Evolutionary conservation across 2,797 vertebrate species (phyloP).

Genomic region (Aratinga solstitialis): DNA sequence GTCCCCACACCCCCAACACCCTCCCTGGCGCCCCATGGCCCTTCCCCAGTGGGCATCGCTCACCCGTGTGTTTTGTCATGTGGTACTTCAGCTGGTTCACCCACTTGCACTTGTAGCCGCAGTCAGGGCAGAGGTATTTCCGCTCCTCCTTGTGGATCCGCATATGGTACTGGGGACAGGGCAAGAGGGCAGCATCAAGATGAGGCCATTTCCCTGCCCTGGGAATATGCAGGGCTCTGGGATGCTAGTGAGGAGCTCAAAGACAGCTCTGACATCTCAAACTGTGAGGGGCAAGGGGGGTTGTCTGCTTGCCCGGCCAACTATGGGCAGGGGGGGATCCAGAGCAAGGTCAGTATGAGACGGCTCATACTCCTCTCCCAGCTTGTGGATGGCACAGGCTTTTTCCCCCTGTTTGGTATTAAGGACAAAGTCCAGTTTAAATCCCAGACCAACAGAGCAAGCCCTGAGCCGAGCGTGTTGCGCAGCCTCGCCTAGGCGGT

Average conservation of each 20-base stretch:
- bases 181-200: neutral
- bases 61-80: slow-evolving; percentile 98
- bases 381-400: neutral
- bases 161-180: slow-evolving; percentile 89
- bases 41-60: neutral
- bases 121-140: slow-evolving; percentile 96
- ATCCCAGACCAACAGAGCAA: neutral
- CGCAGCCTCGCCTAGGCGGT: neutral
- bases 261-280: neutral
- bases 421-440: neutral
- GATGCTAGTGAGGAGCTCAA: neutral
- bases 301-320: neutral
- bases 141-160: slow-evolving; percentile 95
- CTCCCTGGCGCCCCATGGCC: rapidly evolving
- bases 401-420: neutral
- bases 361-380: neutral
- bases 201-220: neutral
- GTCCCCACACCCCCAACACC: neutral
- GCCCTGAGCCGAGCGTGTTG: neutral
- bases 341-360: neutral
- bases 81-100: slow-evolving; percentile 97
- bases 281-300: neutral
- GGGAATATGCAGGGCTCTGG: neutral
- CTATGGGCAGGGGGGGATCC: neutral
- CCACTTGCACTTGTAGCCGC: slow-evolving; percentile 99